Base-by-base conservation (phyloP, 2,797 vertebrate species). In the Halcyon leucocephala region DNA sequence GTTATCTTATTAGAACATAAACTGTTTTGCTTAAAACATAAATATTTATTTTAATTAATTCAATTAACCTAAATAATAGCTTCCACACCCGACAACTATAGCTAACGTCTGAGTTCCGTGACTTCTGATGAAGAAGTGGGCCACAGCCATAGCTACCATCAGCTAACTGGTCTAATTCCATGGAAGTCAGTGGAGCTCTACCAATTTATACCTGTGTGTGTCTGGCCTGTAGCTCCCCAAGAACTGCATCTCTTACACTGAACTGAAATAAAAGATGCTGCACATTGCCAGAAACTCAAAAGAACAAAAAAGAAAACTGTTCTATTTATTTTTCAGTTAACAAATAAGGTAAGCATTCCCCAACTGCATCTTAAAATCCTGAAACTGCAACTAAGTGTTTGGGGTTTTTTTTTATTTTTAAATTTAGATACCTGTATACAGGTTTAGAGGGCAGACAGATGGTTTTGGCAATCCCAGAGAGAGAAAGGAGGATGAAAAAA, bases 21-120 rank as follows among this genome's bases (percentile, higher is more conserved):
- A 97, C 91, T 96, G 93, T 90, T 97, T 95, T 93, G 89, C 96
- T 97, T 96, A 90, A 97, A 97, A 97, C 81, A 84, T 91, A 97
- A 97, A 97, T 94, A 97, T 97, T 98, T 97, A 97, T 96, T 97
- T 97, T 96, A 94, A 97, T 97, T 97, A 96, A 97, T 97, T 96
- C 81, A 91, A 96, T 97, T 97, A 97, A 94, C 82, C 81, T 93
- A 97, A 97, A 95, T 97, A 97, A 95, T 97, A 95, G 92, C 92
- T 96, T 86, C 90, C 71, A 92, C 80, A 95, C 81, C 60, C 69
- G 87, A 97, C 65, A 97, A 84, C 84, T 91, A 92, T 67, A 95
- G 93, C 91, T 95, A 95, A 97, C 83, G 78, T 35, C 88, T 52
- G 31, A 95, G 96, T 95, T 94, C 74, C 3, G 37, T 62, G 26